Base-by-base conservation (phyloP, 1,140 invertebrate genomes). In the Euwallacea fornicatus region DNA sequence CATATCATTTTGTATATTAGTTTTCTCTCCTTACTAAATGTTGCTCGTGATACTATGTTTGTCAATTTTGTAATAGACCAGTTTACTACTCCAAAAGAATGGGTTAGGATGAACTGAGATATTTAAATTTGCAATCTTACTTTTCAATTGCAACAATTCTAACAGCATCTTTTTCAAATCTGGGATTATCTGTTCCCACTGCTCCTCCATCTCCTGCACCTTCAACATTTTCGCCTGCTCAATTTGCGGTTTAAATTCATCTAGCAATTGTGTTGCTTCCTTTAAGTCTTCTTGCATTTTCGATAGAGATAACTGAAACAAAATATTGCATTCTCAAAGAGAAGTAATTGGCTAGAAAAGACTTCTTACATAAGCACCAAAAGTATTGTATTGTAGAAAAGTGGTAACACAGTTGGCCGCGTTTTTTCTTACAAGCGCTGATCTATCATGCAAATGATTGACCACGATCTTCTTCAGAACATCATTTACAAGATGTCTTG, bases 361-460 rank as follows among this genome's bases (percentile, higher is more conserved):
- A 11, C 11, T 42, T 73, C 72, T 74, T 74, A 78, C 77, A 15
- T 79, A 59, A 7, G 77, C 63, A 46, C 77, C 74, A 68, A 72
- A 80, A 2, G 64, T 44, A 66, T 81, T 81, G 43, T 75, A 67
- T 8, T 74, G 53, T 56, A 81, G 58, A 72, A 81, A 78, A 2
- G 73, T 73, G 0, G 77, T 79, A 54, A 81, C 71, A 53, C 76
- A 79, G 46, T 68, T 75, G 0, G 74, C 74, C 0, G 90, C 88
- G 74, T 86, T 83, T 79, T 91, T 91, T 7, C 90, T 82, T 7
- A 91, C 90, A 69, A 82, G 83, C 41, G 86, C 85, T 13, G 86
- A 85, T 79, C 88, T 90, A 78, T 93, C 91, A 65, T 85, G 77
- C 44, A 93, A 81, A 66, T 90, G 85, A 44, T 58, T 43, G 11